These are phyloP conservation scores for Neomicropteryx cornuta DNA, from an alignment of 1,140 invertebrate species.

Conservation along the genomic window DNA sequence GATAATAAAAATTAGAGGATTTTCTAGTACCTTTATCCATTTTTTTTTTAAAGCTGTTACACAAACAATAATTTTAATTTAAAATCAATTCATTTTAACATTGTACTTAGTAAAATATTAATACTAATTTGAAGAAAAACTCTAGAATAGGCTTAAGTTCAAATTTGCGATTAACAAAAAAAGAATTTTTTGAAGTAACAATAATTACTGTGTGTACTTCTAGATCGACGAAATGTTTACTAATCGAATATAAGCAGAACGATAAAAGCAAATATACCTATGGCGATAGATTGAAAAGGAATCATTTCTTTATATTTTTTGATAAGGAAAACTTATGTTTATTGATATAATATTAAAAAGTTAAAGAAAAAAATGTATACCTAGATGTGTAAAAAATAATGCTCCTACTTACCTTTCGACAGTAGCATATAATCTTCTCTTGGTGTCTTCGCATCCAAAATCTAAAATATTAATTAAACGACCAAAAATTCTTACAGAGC, in stretches of 20 bases:
- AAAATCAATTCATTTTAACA: too few relatives aligned
- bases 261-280: background rate
- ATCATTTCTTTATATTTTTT: background rate
- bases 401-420: conserved; percentile 44
- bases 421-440: conserved; percentile 43
- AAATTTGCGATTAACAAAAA: too few relatives aligned
- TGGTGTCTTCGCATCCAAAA: conserved; percentile 61
- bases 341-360: background rate
- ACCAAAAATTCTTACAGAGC: conserved; percentile 64
- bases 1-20: too few relatives aligned
- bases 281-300: background rate
- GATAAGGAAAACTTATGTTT: background rate
- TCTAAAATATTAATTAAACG: conserved; percentile 65
- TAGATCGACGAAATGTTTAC: too few relatives aligned
- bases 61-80: too few relatives aligned
- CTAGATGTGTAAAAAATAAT: conserved; percentile 3
- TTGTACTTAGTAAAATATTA: too few relatives aligned
- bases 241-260: background rate
- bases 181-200: too few relatives aligned
- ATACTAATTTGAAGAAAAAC: too few relatives aligned
- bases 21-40: too few relatives aligned
- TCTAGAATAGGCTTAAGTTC: too few relatives aligned
- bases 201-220: too few relatives aligned
- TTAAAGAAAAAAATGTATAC: conserved; percentile 6
- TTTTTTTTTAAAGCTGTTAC: too few relatives aligned